Evolutionary conservation across 2,888 invertebrate species (phyloP), one percentile per base, ranked within the genome.

Genomic region (Caradrina kadenii): DNA sequence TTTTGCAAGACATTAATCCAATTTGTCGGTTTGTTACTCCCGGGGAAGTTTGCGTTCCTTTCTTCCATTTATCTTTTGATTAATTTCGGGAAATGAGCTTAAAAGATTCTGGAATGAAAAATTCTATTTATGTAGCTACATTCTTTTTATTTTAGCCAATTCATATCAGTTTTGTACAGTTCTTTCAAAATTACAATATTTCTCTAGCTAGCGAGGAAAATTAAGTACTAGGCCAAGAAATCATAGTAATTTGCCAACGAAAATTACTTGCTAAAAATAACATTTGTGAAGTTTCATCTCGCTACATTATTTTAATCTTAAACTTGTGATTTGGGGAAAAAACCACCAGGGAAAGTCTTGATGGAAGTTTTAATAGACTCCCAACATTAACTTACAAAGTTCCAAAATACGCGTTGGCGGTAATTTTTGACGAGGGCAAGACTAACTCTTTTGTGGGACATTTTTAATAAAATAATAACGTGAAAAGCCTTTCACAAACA

Each of bases 351-450:
- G n/a, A 17, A 65, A 65, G n/a, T 66, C 64, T 60, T 58, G 59
- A 62, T 63, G 48, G 69, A 88, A 89, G 81, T 90, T 90, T 86
- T 86, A 89, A 88, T 89, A 88, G 82, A 85, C 83, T 81, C 69
- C 53, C 59, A 66, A 54, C 70, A 79, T 83, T 83, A 87, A 83
- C 73, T 83, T 79, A 63, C 73, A 60, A 83, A 86, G 80, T 85
- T 86, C 75, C 58, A 69, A 76, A 84, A 84, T 82, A 73, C 52
- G 60, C 55, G 54, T 65, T 52, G 53, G 22, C 48, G 42, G 54
- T 50, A 66, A 69, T 83, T 61, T 68, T 61, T 17, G 45, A 48
- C 17, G 22, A 65, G 17, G 1, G 11, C 19, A 26, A 11, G 42
- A 50, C 58, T 52, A 45, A 39, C 48, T 55, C 58, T 69, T 73